Conservation (phyloP, 2,113 vertebrate species). For the Sander lucioperca region DNA sequence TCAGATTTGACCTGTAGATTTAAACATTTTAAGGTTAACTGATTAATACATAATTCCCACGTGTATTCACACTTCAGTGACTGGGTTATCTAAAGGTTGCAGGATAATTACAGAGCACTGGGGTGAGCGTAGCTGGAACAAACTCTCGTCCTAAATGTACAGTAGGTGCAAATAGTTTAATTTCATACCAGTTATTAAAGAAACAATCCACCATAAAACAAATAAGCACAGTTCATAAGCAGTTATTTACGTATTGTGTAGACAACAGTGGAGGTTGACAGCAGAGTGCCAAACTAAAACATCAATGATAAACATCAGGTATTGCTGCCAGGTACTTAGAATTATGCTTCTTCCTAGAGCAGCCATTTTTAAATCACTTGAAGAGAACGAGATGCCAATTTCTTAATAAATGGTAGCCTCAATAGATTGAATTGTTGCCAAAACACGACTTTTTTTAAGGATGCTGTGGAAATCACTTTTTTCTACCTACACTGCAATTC, state of each 20-base stretch:
- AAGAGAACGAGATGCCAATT: neutral
- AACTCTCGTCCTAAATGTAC: neutral
- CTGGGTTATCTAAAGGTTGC: neutral
- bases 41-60: slow-evolving; percentile 2
- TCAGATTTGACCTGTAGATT: slow-evolving; percentile 14
- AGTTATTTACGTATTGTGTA: neutral
- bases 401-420: neutral
- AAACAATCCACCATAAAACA: neutral
- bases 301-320: neutral
- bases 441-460: neutral
- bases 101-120: slow-evolving; percentile 12
- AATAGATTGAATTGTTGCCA: neutral
- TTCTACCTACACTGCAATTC: neutral
- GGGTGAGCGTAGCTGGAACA: neutral
- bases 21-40: slow-evolving; percentile 24
- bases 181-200: neutral
- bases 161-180: no score
- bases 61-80: neutral
- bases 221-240: neutral
- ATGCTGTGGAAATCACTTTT: neutral
- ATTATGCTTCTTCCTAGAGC: neutral
- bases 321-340: neutral
- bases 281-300: neutral
- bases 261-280: neutral
- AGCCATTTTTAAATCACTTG: neutral